Evolutionary conservation across 2,113 vertebrate genomes (phyloP).

Genomic region (Arothron firmamentum): DNA sequence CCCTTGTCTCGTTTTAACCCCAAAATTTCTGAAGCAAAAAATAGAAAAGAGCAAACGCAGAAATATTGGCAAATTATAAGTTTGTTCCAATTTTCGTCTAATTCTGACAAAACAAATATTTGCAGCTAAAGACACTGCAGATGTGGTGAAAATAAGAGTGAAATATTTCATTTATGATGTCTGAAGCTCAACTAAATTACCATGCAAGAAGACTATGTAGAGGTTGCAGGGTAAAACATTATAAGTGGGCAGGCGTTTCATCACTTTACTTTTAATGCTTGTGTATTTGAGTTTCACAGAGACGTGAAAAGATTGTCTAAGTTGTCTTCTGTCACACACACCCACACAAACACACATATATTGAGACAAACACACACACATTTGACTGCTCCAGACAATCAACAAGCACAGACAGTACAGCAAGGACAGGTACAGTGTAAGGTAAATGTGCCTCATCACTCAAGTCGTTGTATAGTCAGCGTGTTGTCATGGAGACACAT

Average conservation of each 20-base stretch:
- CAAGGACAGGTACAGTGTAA: constrained; percentile 48
- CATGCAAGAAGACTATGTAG: too few relatives aligned
- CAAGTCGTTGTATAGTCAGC: constrained; percentile 55
- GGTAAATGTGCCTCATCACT: constrained; percentile 54
- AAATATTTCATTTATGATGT: too few relatives aligned
- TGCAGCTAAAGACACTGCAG: too few relatives aligned
- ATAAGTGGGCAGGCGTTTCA: constrained; percentile 1
- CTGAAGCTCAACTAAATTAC: too few relatives aligned
- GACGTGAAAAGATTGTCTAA: constrained; percentile 50
- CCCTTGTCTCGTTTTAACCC: constrained; percentile 11
- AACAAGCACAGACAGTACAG: constrained; percentile 51
- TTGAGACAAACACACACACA: background rate
- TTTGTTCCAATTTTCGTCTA: background rate
- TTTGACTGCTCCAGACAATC: constrained; percentile 44
- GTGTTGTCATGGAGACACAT: constrained; percentile 71
- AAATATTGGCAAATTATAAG: constrained; percentile 1
- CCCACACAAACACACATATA: too few relatives aligned
- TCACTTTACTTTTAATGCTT: constrained; percentile 6
- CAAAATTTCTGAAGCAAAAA: constrained; percentile 17
- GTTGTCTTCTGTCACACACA: constrained; percentile 35
- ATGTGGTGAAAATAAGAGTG: too few relatives aligned
- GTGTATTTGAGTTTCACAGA: constrained; percentile 26
- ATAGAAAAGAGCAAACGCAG: constrained; percentile 8
- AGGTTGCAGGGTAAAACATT: too few relatives aligned
- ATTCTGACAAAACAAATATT: background rate